These are phyloP conservation scores for Takifugu ocellatus DNA, from an alignment of 2,797 vertebrate genomes.

Conservation along the genomic window DNA sequence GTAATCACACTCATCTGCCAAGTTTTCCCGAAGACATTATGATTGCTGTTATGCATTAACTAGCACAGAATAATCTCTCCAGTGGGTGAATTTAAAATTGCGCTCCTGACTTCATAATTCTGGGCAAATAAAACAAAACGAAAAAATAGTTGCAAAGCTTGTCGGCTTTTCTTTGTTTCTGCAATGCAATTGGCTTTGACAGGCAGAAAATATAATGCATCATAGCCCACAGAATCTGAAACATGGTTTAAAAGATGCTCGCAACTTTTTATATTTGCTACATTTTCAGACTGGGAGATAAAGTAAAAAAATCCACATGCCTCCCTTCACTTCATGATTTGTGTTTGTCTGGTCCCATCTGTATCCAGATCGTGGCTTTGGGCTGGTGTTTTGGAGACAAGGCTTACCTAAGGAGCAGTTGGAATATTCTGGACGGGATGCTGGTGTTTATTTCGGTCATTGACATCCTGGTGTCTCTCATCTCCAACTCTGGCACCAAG, in stretches of 20 bases:
- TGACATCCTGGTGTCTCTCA: slow-evolving; percentile 93
- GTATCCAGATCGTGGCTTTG: slow-evolving; percentile 86
- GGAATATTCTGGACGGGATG: slow-evolving; percentile 95
- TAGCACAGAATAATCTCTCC: no score
- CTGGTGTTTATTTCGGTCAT: slow-evolving; percentile 94
- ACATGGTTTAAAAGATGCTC: slow-evolving; percentile 8
- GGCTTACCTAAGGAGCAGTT: slow-evolving; percentile 93
- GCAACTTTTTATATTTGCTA: slow-evolving; percentile 21
- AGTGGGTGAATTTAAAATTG: neutral
- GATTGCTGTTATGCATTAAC: no score
- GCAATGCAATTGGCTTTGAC: slow-evolving; percentile 25
- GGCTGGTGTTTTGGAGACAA: slow-evolving; percentile 92
- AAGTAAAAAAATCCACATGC: slow-evolving; percentile 1
- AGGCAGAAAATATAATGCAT: slow-evolving; percentile 28
- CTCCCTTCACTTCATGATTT: neutral
- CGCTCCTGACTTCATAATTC: slow-evolving; percentile 22
- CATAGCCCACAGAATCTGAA: slow-evolving; percentile 24
- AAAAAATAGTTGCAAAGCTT: neutral
- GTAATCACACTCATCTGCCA: no score
- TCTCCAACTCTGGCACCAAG: slow-evolving; percentile 92
- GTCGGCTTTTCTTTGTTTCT: slow-evolving; percentile 13
- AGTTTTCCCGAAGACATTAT: no score
- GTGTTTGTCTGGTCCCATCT: neutral
- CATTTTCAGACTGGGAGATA: no score
- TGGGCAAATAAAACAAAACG: slow-evolving; percentile 3